Percentiles rank a stretch among this genome's conserved stretches.
phyloP scores from a whole-genome alignment of 2,888 invertebrate genomes.

The Meiosimyza platycephala region DNA sequence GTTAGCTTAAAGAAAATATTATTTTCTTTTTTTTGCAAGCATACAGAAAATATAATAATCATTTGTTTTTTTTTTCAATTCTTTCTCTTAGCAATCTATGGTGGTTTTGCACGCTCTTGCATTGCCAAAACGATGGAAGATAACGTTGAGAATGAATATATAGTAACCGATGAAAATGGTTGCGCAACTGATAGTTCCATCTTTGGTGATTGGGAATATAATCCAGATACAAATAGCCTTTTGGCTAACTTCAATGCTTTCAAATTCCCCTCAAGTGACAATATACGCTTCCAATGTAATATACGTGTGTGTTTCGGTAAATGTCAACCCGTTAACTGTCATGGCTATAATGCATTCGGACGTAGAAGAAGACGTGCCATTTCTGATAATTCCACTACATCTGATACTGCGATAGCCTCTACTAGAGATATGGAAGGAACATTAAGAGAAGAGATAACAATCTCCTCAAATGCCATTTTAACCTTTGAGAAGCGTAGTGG shows the following conservation, averaged over 20 bases:
- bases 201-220: constrained; percentile 94
- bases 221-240: constrained; percentile 84
- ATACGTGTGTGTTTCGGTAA: constrained; percentile 94
- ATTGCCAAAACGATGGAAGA: constrained; percentile 93
- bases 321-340: constrained; percentile 95
- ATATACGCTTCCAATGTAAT: constrained; percentile 94
- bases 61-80: background rate
- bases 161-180: constrained; percentile 93
- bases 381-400: constrained; percentile 61
- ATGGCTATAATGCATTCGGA: constrained; percentile 90
- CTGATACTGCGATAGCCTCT: constrained; percentile 72
- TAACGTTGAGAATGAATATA: constrained; percentile 88
- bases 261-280: constrained; percentile 94
- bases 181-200: constrained; percentile 93
- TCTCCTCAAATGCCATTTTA: constrained; percentile 90
- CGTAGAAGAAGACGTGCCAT: constrained; percentile 77
- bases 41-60: no score
- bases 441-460: constrained; percentile 91
- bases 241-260: constrained; percentile 93
- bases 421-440: constrained; percentile 77
- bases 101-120: constrained; percentile 92
- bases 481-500: constrained; percentile 86
- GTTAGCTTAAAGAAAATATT: no score
- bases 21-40: no score
- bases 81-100: constrained; percentile 79